Base-by-base conservation (phyloP, 2,888 invertebrate genomes). In the Anarsia innoxiella region DNA sequence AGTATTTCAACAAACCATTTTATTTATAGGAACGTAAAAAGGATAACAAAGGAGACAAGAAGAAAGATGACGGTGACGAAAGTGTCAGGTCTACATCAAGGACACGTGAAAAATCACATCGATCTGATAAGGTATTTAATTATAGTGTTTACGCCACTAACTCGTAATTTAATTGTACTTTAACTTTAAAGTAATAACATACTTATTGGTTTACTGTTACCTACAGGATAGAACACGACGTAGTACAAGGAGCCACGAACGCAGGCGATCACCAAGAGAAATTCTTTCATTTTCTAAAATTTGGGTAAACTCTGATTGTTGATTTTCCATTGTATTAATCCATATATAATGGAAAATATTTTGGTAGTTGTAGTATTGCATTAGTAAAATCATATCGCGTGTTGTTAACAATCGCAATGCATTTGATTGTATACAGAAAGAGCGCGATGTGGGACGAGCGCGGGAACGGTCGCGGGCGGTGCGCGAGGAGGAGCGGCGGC, bases 211-310 rank as follows among this genome's bases (percentile, higher is more conserved):
- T 3, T 19, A 19, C 8, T 25, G 25, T 25, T 25, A 19, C 19
- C 6, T n/a, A 9, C 23, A 55, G 71, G 76, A 39, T 60, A 76
- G 44, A 62, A 56, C 51, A 46, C 79, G 63, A 46, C 79, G 86
- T 16, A 80, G 74, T 46, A 76, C 75, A 1, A 67, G 77, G 14
- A 82, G 82, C 48, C 77, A 78, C 1, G 82, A 82, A 41, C 86
- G 87, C 35, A 80, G 82, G 36, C 72, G 86, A n/a, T 86, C 88
- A 30, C 86, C 88, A 5, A 76, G 87, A 45, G 92, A 91, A 56
- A 89, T 93, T 34, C 77, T 94, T 11, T 92, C 93, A 1, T 93
- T 93, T 68, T 90, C 91, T 34, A 93, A 93, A 74, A 94, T 94
- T 56, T 90, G 91, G 73, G 93, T 90, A 71, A 79, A n/a, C n/a